A percentile compares a stretch with the other conserved stretches of the same genome.
Evolutionary conservation across 2,113 vertebrate genomes (phyloP).

Genomic region (Melanocharis versteri): DNA sequence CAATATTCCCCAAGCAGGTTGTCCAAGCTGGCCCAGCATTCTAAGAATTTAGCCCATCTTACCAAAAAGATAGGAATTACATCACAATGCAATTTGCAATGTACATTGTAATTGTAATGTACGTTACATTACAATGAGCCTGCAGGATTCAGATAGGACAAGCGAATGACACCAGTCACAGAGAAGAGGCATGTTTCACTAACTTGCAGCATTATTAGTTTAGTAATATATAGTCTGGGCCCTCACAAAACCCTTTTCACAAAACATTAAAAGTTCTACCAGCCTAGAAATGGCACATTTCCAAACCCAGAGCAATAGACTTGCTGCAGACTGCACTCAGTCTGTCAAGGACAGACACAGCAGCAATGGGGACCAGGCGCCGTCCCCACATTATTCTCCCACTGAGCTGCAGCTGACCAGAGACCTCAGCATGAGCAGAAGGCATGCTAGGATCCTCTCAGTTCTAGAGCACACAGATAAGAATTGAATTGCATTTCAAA

Average conservation of each 20-base stretch:
- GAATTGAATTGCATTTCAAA: background rate
- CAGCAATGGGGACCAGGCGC: background rate
- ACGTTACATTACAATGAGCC: background rate
- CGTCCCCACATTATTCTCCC: background rate
- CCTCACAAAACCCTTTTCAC: background rate
- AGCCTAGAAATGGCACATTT: background rate
- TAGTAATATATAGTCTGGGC: background rate
- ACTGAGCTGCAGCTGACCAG: background rate
- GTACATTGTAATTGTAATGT: no score
- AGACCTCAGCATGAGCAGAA: background rate
- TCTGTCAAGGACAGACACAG: background rate
- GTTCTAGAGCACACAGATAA: background rate
- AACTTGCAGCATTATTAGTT: background rate
- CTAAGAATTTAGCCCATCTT: background rate
- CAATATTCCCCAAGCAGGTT: background rate
- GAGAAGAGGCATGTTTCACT: background rate
- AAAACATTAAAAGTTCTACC: background rate
- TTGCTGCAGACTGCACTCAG: background rate
- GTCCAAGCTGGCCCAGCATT: background rate
- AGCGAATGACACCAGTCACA: background rate
- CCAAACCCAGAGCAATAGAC: background rate
- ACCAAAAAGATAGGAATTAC: background rate
- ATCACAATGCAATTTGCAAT: no score
- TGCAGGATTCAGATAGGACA: background rate
- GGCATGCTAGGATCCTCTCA: background rate